These are phyloP conservation scores for Australoheros facetus DNA, from an alignment of 2,797 vertebrate genomes.

Conservation along the genomic window DNA sequence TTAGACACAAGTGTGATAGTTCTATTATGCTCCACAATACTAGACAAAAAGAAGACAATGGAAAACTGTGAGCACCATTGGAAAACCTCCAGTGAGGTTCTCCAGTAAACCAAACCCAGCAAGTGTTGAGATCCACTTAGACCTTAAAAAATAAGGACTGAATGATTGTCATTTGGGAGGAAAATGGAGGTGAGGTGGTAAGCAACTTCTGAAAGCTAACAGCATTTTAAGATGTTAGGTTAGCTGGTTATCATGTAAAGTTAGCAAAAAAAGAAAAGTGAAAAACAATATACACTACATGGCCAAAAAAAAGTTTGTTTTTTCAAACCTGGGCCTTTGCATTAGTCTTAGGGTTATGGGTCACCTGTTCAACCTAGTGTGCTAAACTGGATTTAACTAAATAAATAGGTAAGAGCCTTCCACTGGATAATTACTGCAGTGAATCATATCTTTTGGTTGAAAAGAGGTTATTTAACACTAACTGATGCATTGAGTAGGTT, in stretches of 20 bases:
- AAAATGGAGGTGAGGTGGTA: background rate
- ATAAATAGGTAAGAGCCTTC: background rate
- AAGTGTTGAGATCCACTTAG: constrained; percentile 9
- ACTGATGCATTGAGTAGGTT: background rate
- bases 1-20: background rate
- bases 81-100: constrained; percentile 41
- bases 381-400: background rate
- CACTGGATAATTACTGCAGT: background rate
- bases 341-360: no score
- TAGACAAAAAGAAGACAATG: constrained; percentile 7
- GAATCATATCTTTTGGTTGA: background rate
- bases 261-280: no score
- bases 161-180: constrained; percentile 10
- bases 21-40: background rate
- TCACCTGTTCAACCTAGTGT: no score
- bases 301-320: background rate
- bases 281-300: background rate
- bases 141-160: constrained; percentile 6
- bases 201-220: background rate
- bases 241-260: no score
- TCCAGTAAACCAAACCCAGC: constrained; percentile 9
- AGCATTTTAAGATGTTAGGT: background rate
- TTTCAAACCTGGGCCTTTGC: no score
- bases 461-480: background rate
- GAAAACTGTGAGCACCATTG: constrained; percentile 56